A percentile compares a stretch with the other conserved stretches of the same genome.
Conservation (phyloP, 2,113 vertebrate species). For the Oreotragus oreotragus region DNA sequence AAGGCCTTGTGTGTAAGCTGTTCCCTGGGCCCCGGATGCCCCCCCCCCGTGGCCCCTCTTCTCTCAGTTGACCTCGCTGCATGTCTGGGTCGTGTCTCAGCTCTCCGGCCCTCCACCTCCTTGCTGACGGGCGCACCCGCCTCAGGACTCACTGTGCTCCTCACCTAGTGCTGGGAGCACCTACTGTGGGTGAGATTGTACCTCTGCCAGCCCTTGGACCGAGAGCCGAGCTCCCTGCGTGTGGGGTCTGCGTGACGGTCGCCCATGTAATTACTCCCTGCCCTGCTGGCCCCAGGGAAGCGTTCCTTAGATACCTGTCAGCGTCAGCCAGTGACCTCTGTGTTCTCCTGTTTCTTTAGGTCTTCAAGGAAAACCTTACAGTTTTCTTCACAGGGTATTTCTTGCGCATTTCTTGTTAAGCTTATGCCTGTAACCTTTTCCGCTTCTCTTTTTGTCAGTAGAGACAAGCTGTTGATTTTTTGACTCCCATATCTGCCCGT, state of each 20-base stretch:
- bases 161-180: no score
- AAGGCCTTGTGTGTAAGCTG: accelerated
- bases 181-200: accelerated
- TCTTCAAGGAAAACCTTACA: neutral
- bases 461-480: neutral
- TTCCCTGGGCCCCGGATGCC: neutral
- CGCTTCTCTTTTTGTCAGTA: neutral
- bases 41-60: accelerated
- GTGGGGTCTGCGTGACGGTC: no score
- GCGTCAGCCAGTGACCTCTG: accelerated
- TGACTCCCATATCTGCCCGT: neutral
- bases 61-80: neutral
- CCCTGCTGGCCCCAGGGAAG: neutral
- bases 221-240: neutral
- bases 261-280: neutral
- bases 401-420: neutral
- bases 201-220: neutral
- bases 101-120: no score
- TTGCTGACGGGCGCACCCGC: accelerated
- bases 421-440: neutral
- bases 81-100: accelerated
- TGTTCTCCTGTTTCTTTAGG: neutral
- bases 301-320: no score
- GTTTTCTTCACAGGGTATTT: neutral
- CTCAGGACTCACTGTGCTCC: accelerated